Percentiles rank a stretch among this genome's conserved stretches.
Evolutionary conservation across 2,888 invertebrate species (phyloP).

Genomic region (Orchestes rusci): DNA sequence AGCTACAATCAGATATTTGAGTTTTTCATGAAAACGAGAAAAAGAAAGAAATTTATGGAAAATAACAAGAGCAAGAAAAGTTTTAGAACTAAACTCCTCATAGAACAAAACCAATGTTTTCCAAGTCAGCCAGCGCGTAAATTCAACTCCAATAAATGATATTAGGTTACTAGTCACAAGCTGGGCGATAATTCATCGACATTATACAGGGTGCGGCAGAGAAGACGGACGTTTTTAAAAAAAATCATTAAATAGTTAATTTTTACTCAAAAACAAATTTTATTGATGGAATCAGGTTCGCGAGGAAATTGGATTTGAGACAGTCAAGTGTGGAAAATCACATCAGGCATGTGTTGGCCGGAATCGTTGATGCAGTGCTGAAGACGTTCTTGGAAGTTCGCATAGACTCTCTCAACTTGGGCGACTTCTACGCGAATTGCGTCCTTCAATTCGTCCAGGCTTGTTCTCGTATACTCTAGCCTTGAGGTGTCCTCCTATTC

Average conservation of each 20-base stretch:
- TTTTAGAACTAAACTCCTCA: too few relatives aligned
- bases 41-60: too few relatives aligned
- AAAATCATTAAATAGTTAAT: not conserved
- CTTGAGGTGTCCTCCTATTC: not conserved
- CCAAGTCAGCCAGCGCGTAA: too few relatives aligned
- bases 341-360: conserved; percentile 1
- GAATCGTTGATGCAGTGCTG: not conserved
- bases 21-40: too few relatives aligned
- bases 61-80: too few relatives aligned
- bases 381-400: too few relatives aligned
- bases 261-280: not conserved
- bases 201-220: conserved; percentile 1
- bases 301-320: not conserved
- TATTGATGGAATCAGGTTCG: too few relatives aligned
- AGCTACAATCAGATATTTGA: too few relatives aligned
- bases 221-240: not conserved
- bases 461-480: not conserved
- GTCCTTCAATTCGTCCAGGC: not conserved
- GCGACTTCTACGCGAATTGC: not conserved
- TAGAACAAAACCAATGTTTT: too few relatives aligned
- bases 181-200: too few relatives aligned
- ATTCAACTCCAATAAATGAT: too few relatives aligned
- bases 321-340: conserved; percentile 1
- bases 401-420: conserved; percentile 1
- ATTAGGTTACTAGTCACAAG: too few relatives aligned